Conservation (phyloP, 2,888 invertebrate species). For the Erebia epiphron region DNA sequence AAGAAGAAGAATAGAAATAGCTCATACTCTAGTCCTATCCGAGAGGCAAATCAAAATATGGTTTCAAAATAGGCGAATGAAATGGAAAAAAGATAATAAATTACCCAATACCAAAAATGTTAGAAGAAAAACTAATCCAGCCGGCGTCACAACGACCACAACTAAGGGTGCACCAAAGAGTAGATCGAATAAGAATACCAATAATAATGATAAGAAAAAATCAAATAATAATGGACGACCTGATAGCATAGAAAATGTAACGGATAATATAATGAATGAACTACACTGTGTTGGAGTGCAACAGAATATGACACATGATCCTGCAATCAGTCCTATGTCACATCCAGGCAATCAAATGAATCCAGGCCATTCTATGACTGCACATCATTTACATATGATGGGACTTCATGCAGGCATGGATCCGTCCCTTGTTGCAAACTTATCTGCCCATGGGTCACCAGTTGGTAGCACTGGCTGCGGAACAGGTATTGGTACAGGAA, state of each 20-base stretch:
- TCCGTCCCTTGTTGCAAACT: slow-evolving; percentile 75
- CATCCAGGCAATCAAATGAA: slow-evolving; percentile 74
- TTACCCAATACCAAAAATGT: slow-evolving; percentile 92
- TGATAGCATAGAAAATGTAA: slow-evolving; percentile 86
- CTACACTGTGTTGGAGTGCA: slow-evolving; percentile 83
- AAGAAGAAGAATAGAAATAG: slow-evolving; percentile 97
- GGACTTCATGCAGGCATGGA: slow-evolving; percentile 75
- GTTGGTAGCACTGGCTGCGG: slow-evolving; percentile 77
- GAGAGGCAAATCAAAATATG: slow-evolving; percentile 94
- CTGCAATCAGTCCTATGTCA: slow-evolving; percentile 79
- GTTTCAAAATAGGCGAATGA: slow-evolving; percentile 94
- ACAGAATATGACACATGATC: slow-evolving; percentile 73
- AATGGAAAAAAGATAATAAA: slow-evolving; percentile 91
- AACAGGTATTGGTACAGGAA: slow-evolving; percentile 65
- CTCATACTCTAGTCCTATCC: slow-evolving; percentile 96
- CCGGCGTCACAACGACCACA: slow-evolving; percentile 85
- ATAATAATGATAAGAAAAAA: slow-evolving; percentile 81
- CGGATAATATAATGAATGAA: slow-evolving; percentile 84
- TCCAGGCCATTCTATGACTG: slow-evolving; percentile 81
- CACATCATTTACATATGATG: slow-evolving; percentile 78
- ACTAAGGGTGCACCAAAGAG: slow-evolving; percentile 85
- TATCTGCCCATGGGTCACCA: slow-evolving; percentile 81
- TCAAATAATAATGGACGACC: slow-evolving; percentile 81
- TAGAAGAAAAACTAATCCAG: slow-evolving; percentile 89
- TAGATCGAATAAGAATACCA: slow-evolving; percentile 84